Conservation (phyloP, 1,140 invertebrate species). For the Macrosteles quadrilineatus region DNA sequence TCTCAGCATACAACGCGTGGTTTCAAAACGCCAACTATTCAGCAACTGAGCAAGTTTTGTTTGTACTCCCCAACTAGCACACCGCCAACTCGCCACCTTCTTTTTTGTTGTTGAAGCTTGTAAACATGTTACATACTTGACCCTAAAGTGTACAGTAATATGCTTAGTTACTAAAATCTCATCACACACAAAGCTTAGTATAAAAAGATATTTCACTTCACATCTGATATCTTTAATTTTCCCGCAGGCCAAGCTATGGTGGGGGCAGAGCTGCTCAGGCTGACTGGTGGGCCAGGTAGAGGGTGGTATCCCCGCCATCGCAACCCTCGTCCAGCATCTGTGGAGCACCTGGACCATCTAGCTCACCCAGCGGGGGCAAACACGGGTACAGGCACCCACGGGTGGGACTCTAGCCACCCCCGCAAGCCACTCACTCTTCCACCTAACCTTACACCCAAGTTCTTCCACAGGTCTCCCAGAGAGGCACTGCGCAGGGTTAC, state of each 20-base stretch:
- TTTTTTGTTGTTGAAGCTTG: too few species aligned
- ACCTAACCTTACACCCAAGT: constrained; percentile 80
- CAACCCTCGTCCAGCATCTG: constrained; percentile 71
- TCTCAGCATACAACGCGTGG: too few species aligned
- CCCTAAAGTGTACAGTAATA: too few species aligned
- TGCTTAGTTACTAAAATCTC: too few species aligned
- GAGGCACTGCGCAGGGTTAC: constrained; percentile 82
- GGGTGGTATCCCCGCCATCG: constrained; percentile 81
- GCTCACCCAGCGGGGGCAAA: constrained; percentile 48
- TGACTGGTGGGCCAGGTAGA: constrained; percentile 74
- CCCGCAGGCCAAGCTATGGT: constrained; percentile 61
- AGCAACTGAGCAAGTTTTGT: too few species aligned
- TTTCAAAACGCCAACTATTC: too few species aligned
- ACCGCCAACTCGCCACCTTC: too few species aligned
- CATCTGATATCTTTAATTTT: constrained; percentile 49
- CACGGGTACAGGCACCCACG: constrained; percentile 53
- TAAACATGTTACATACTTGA: too few species aligned
- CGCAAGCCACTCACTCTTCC: constrained; percentile 78
- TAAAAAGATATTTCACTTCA: constrained; percentile 19
- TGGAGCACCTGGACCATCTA: constrained; percentile 76
- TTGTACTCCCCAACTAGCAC: too few species aligned
- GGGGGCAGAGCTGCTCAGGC: constrained; percentile 71
- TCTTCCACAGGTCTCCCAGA: constrained; percentile 81
- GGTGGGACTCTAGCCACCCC: constrained; percentile 53
- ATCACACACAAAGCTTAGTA: too few species aligned